phyloP scores from a whole-genome alignment of 2,888 invertebrate genomes.

The Mimachlamys varia region DNA sequence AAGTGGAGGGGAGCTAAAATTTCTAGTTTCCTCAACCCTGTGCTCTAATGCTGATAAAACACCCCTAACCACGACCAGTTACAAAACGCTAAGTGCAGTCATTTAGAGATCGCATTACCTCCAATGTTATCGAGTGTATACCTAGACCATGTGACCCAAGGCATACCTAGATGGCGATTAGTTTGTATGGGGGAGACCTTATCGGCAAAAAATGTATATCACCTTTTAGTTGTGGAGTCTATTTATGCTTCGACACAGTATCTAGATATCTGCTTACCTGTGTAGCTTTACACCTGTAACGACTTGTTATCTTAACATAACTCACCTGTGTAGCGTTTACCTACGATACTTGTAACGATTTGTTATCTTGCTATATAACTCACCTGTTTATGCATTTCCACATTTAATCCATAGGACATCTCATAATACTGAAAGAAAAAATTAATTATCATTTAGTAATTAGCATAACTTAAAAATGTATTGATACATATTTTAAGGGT shows the following conservation, averaged over 20 bases:
- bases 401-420: conserved; percentile 97
- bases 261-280: background rate
- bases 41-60: conserved; percentile 13
- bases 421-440: conserved; percentile 94
- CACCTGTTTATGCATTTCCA: conserved; percentile 96
- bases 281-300: background rate
- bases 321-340: conserved; percentile 90
- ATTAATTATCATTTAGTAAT: conserved; percentile 34
- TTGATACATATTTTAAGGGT: background rate
- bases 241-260: background rate
- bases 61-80: background rate
- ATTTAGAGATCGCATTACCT: conserved; percentile 9
- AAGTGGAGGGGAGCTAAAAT: background rate
- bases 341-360: background rate
- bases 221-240: background rate
- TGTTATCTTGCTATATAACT: conserved; percentile 43
- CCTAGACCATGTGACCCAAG: background rate
- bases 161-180: conserved; percentile 28
- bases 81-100: conserved; percentile 32
- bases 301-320: background rate
- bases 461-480: background rate
- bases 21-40: background rate
- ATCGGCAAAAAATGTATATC: conserved; percentile 25
- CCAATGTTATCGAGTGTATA: conserved; percentile 26
- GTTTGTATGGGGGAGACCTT: conserved; percentile 20